These are phyloP conservation scores for Ciconia nigra DNA, from an alignment of 2,797 vertebrate genomes.

Conservation along the genomic window DNA sequence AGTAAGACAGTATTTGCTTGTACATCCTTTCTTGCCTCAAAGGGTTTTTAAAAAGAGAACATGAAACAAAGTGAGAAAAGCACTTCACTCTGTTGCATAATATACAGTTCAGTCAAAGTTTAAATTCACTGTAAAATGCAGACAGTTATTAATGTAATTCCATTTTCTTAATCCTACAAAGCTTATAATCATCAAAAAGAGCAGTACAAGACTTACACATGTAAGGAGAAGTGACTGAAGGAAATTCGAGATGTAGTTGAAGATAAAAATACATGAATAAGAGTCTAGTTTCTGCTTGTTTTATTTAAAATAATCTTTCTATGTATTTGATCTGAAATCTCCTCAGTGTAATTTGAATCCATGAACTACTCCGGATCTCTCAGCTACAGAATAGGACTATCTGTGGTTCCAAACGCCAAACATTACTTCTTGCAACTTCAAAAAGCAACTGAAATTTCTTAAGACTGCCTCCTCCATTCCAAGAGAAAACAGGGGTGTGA, in stretches of 20 bases:
- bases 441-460: background rate
- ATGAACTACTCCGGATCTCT: background rate
- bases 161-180: background rate
- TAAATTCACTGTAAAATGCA: background rate
- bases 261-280: background rate
- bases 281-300: background rate
- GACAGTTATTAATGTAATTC: background rate
- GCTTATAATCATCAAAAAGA: background rate
- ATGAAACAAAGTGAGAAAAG: background rate
- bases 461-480: background rate
- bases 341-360: background rate
- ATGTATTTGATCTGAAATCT: background rate
- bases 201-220: background rate
- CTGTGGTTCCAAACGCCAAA: background rate
- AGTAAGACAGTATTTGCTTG: background rate
- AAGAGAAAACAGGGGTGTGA: background rate
- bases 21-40: background rate
- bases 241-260: background rate
- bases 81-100: background rate
- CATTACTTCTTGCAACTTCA: background rate
- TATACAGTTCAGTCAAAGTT: background rate
- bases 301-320: background rate
- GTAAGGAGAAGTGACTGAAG: background rate
- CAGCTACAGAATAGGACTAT: background rate
- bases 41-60: background rate